Evolutionary conservation across 2,888 invertebrate genomes (phyloP).

Genomic region (Drosophila nr. fundita): DNA sequence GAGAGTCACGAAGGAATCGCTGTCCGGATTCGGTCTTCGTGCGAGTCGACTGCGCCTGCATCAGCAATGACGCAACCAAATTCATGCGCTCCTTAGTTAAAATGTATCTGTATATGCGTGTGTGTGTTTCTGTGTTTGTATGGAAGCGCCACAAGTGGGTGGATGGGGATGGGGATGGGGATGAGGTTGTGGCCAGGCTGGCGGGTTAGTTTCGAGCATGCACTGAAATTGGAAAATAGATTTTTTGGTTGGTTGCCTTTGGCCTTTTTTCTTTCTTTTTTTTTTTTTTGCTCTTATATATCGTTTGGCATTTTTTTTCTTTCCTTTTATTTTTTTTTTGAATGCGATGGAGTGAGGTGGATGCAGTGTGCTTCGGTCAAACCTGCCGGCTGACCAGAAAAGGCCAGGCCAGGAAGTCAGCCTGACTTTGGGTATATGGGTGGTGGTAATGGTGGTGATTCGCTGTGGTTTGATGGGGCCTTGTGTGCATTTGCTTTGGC

Average conservation of each 20-base stretch:
- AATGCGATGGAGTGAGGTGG: slow-evolving; percentile 37
- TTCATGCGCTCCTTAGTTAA: slow-evolving; percentile 67
- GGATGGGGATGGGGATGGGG: slow-evolving; percentile 26
- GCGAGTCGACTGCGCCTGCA: slow-evolving; percentile 42
- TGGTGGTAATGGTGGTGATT: background rate
- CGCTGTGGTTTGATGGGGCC: slow-evolving; percentile 23
- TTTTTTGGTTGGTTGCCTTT: slow-evolving; percentile 80
- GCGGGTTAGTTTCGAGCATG: slow-evolving; percentile 64
- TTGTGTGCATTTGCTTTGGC: slow-evolving; percentile 43
- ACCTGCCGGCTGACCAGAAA: slow-evolving; percentile 28
- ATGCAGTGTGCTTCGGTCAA: slow-evolving; percentile 36
- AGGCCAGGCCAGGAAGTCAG: slow-evolving; percentile 46
- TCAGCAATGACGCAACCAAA: slow-evolving; percentile 68
- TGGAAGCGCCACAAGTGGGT: slow-evolving; percentile 80
- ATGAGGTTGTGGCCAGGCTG: slow-evolving; percentile 37
- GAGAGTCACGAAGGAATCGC: slow-evolving; percentile 63
- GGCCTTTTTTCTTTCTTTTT: slow-evolving; percentile 41
- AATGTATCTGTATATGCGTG: slow-evolving; percentile 29
- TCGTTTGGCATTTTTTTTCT: slow-evolving; percentile 38
- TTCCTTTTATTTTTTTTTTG: slow-evolving; percentile 20
- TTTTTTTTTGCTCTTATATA: slow-evolving; percentile 21
- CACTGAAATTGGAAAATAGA: slow-evolving; percentile 81
- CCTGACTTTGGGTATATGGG: slow-evolving; percentile 13
- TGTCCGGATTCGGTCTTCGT: slow-evolving; percentile 56
- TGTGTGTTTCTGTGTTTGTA: slow-evolving; percentile 40